Percentiles rank a stretch among this genome's conserved stretches.
These are phyloP conservation scores for Mustelus asterias DNA, from an alignment of 2,113 vertebrate species.

Conservation along the genomic window DNA sequence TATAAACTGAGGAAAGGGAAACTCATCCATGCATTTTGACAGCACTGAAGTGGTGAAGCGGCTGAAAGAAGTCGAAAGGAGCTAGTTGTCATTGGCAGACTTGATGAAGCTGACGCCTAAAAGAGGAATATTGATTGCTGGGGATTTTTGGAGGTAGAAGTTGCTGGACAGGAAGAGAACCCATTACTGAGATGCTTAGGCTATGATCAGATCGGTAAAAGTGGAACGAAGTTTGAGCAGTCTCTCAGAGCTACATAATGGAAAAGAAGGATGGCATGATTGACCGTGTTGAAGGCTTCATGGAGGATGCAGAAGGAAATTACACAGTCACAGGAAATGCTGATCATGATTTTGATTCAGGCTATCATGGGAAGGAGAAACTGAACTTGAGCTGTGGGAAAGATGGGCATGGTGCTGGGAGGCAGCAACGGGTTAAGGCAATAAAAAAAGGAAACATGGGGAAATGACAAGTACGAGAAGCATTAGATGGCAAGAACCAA, in stretches of 20 bases:
- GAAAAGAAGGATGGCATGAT: neutral
- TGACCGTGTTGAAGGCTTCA: neutral
- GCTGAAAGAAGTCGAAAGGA: neutral
- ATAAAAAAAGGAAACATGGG: neutral
- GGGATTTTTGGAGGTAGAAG: neutral
- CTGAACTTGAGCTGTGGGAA: neutral
- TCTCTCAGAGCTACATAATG: neutral
- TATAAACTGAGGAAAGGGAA: neutral
- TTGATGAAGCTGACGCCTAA: neutral
- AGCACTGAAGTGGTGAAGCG: neutral
- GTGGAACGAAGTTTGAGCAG: neutral
- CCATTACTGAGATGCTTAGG: neutral
- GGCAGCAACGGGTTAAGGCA: neutral
- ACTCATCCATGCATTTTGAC: neutral
- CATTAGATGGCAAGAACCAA: neutral
- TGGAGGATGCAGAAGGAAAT: neutral
- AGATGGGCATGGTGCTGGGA: neutral
- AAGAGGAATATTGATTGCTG: too few relatives aligned
- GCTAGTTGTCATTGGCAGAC: neutral
- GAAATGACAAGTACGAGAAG: neutral
- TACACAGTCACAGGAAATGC: neutral
- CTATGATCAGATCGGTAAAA: neutral
- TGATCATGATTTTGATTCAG: neutral
- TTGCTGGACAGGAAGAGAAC: neutral
- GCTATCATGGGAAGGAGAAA: neutral